A percentile compares a stretch with the other conserved stretches of the same genome.
phyloP scores from a whole-genome alignment of 2,888 invertebrate species.

The Mayetiola destructor region DNA sequence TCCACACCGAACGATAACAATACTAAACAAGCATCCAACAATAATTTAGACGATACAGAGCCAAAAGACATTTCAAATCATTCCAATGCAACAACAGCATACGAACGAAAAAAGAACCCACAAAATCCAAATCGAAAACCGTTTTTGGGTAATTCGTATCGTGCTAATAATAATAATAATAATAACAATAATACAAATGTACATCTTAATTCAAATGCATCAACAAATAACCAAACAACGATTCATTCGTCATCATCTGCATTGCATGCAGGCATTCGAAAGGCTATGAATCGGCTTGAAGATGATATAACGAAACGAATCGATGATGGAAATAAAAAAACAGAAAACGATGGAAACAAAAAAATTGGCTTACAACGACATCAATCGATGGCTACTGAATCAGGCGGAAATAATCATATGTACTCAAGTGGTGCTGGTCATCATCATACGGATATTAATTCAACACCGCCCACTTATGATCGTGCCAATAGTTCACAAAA shows the following conservation, averaged over 20 bases:
- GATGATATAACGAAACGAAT: too few species aligned
- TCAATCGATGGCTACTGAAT: neutral
- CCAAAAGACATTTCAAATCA: constrained; percentile 2
- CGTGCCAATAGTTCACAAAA: constrained; percentile 1
- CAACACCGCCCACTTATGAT: neutral
- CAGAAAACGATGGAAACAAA: too few species aligned
- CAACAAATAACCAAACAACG: neutral
- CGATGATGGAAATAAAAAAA: too few species aligned
- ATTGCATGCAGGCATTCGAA: constrained; percentile 3
- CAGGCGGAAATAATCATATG: neutral
- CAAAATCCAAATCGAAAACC: constrained; percentile 4
- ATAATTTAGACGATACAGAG: neutral
- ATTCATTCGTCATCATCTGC: neutral
- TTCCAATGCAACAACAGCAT: neutral
- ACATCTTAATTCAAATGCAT: constrained; percentile 1
- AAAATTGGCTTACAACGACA: too few species aligned
- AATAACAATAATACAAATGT: too few species aligned
- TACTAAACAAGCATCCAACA: neutral
- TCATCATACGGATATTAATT: neutral
- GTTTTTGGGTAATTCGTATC: neutral
- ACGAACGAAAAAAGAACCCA: constrained; percentile 4
- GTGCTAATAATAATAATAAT: neutral
- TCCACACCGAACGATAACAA: constrained; percentile 26
- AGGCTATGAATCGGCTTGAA: neutral
- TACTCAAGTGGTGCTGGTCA: constrained; percentile 8